phyloP scores from a whole-genome alignment of 1,140 invertebrate species.

The Diorhabda elongata region DNA sequence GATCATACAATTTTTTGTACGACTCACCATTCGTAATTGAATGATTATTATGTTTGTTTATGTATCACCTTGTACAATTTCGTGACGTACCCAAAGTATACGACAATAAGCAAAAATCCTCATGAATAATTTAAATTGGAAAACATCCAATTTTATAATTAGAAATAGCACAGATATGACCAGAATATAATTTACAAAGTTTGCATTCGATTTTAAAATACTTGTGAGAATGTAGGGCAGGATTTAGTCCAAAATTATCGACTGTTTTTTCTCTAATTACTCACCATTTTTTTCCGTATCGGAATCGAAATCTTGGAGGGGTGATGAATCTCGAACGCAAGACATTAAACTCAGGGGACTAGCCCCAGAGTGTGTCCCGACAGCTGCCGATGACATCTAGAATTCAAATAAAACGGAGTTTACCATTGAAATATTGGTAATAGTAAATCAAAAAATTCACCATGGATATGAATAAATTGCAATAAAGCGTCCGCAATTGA shows the following conservation, averaged over 20 bases:
- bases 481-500: too few species aligned
- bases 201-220: too few species aligned
- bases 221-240: too few species aligned
- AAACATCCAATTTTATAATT: background rate
- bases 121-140: background rate
- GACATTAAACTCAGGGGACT: slow-evolving; percentile 50
- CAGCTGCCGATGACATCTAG: slow-evolving; percentile 38
- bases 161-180: background rate
- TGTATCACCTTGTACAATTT: too few species aligned
- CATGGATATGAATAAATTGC: too few species aligned
- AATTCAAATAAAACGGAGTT: slow-evolving; percentile 11
- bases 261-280: slow-evolving; percentile 4
- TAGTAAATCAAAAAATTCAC: too few species aligned
- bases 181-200: background rate
- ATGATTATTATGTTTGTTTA: too few species aligned
- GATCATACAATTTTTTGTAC: too few species aligned
- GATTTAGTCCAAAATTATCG: too few species aligned
- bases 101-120: background rate
- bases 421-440: too few species aligned
- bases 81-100: too few species aligned
- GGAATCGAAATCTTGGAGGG: slow-evolving; percentile 43
- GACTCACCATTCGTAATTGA: too few species aligned
- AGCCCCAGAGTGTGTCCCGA: slow-evolving; percentile 36
- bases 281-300: slow-evolving; percentile 43
- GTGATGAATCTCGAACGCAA: slow-evolving; percentile 53